Evolutionary conservation across 2,888 invertebrate species (phyloP).

Genomic region (Ypsolopha scabrella): DNA sequence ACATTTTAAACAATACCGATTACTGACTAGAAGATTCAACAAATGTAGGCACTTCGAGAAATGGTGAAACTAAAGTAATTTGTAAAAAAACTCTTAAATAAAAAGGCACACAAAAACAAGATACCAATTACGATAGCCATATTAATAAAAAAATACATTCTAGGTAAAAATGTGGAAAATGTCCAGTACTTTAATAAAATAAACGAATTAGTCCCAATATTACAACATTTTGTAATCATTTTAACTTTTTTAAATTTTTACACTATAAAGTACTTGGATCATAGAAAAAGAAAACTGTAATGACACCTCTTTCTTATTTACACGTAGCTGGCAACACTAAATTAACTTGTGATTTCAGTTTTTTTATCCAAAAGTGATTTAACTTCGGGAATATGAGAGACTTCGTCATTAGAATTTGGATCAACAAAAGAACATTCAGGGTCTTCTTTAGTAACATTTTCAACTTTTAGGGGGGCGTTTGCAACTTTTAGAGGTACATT

Average conservation of each 20-base stretch:
- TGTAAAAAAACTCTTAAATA: neutral
- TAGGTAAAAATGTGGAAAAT: no score
- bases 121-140: no score
- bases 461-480: no score
- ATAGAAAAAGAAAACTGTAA: neutral
- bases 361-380: constrained; percentile 4
- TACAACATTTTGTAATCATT: neutral
- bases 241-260: neutral
- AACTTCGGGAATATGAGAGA: constrained; percentile 2
- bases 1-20: neutral
- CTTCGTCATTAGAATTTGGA: constrained; percentile 1
- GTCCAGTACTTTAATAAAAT: no score
- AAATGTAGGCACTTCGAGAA: neutral
- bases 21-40: neutral
- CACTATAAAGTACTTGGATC: neutral
- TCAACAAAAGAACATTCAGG: neutral
- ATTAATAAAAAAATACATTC: no score
- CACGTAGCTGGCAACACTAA: neutral
- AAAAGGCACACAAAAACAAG: neutral
- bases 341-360: no score
- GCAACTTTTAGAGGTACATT: no score
- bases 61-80: neutral
- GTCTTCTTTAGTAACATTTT: neutral
- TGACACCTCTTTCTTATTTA: neutral
- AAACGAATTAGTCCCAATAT: neutral